Percentiles rank a stretch among this genome's conserved stretches.
Evolutionary conservation across 2,888 invertebrate species (phyloP).

Genomic region (Craniophora ligustri): DNA sequence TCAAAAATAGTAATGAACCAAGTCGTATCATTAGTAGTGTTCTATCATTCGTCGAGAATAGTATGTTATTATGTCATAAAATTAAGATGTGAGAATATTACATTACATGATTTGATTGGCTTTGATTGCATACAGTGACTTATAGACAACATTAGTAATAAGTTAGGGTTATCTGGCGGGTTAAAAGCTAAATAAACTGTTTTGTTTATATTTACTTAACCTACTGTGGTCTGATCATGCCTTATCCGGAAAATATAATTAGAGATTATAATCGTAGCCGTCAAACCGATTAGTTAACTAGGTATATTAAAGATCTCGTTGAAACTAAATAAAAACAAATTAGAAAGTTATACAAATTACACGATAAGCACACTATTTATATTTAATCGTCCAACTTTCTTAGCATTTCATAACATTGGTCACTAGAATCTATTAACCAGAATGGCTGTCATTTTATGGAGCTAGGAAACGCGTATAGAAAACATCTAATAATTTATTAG

Average conservation of each 20-base stretch:
- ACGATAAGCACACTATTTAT: conserved; percentile 14
- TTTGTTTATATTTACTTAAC: conserved; percentile 34
- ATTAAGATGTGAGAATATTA: too few species aligned
- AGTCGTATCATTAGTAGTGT: too few species aligned
- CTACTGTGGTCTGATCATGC: not conserved
- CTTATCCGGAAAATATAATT: conserved; percentile 15
- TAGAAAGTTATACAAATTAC: conserved; percentile 21
- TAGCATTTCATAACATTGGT: conserved; percentile 16
- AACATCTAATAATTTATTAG: conserved; percentile 6
- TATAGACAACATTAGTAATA: conserved; percentile 29
- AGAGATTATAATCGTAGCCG: conserved; percentile 3
- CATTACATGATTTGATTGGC: conserved; percentile 21
- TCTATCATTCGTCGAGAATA: too few species aligned
- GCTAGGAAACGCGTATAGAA: conserved; percentile 9
- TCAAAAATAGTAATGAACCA: too few species aligned
- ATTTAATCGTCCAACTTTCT: conserved; percentile 16
- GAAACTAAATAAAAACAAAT: conserved; percentile 13
- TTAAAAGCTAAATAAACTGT: conserved; percentile 12
- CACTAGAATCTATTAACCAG: not conserved
- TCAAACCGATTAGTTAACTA: conserved; percentile 6
- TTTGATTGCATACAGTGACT: conserved; percentile 31
- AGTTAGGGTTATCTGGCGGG: conserved; percentile 24
- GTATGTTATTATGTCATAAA: too few species aligned
- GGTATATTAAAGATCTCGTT: conserved; percentile 7
- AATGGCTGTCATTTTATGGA: conserved; percentile 8